Conservation (phyloP, 2,888 invertebrate genomes). For the Nomada lathburiana region DNA sequence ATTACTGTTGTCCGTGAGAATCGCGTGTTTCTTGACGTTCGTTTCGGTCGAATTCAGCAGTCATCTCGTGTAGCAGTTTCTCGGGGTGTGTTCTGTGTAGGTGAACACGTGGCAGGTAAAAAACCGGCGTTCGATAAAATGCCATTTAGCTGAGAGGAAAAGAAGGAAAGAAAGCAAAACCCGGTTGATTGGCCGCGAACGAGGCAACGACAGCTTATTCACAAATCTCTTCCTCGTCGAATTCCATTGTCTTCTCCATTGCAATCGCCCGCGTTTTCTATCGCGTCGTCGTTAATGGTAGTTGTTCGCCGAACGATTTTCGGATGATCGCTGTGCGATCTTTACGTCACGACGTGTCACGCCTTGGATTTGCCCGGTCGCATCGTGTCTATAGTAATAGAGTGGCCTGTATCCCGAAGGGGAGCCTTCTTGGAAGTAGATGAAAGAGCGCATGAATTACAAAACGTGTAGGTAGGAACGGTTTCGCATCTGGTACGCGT, state of each 20-base stretch:
- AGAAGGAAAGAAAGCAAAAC: neutral
- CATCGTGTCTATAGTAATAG: constrained; percentile 2
- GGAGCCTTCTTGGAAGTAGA: constrained; percentile 24
- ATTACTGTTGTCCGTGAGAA: too few species aligned
- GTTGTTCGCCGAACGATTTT: constrained; percentile 42
- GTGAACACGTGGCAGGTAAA: neutral
- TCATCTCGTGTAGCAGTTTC: too few species aligned
- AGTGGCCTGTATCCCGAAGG: constrained; percentile 29
- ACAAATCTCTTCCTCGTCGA: constrained; percentile 13
- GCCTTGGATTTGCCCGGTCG: constrained; percentile 9
- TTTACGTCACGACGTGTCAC: constrained; percentile 23
- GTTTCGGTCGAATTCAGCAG: too few species aligned
- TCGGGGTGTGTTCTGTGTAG: too few species aligned
- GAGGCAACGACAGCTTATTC: constrained; percentile 17
- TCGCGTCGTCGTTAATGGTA: constrained; percentile 16
- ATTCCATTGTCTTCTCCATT: constrained; percentile 28
- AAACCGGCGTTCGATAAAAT: constrained; percentile 5
- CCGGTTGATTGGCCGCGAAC: neutral
- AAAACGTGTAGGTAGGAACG: constrained; percentile 21
- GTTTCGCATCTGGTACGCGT: neutral
- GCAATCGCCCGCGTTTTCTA: neutral
- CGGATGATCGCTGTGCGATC: constrained; percentile 60
- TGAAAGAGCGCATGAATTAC: constrained; percentile 34
- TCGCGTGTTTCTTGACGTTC: too few species aligned
- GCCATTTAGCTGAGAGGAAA: neutral